Evolutionary conservation across 2,888 invertebrate species (phyloP).

Genomic region (Dusona sp.): DNA sequence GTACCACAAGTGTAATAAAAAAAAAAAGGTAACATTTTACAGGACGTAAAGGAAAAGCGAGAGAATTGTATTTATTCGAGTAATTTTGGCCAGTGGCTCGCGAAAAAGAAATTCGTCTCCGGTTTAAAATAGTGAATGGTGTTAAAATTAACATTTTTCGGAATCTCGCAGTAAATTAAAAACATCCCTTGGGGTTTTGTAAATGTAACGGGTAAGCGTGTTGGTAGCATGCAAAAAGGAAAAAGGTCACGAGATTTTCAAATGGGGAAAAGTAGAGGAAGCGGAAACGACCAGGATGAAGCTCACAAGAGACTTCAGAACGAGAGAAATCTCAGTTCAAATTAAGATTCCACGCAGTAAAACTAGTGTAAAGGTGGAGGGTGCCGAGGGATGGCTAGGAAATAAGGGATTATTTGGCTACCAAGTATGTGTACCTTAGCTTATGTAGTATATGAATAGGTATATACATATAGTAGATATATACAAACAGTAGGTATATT

Average conservation of each 20-base stretch:
- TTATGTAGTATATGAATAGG: constrained; percentile 3
- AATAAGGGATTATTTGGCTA: constrained; percentile 40
- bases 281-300: constrained; percentile 23
- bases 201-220: constrained; percentile 27
- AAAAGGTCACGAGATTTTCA: constrained; percentile 38
- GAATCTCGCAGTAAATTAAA: constrained; percentile 58
- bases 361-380: constrained; percentile 30
- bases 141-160: constrained; percentile 38
- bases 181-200: constrained; percentile 27
- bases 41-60: constrained; percentile 6
- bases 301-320: constrained; percentile 18
- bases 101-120: constrained; percentile 42
- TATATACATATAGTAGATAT: no score
- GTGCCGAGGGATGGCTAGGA: constrained; percentile 7
- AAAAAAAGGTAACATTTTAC: constrained; percentile 54
- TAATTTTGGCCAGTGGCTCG: constrained; percentile 32
- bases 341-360: constrained; percentile 64
- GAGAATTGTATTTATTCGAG: constrained; percentile 55
- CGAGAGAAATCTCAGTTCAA: constrained; percentile 60
- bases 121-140: constrained; percentile 7
- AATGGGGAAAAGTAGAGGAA: constrained; percentile 47
- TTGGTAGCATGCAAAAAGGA: not conserved
- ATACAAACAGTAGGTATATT: not conserved
- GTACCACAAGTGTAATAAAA: constrained; percentile 58
- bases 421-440: not conserved